A percentile compares a stretch with the other conserved stretches of the same genome.
Evolutionary conservation across 1,140 invertebrate genomes (phyloP).

Genomic region (Diprion similis): DNA sequence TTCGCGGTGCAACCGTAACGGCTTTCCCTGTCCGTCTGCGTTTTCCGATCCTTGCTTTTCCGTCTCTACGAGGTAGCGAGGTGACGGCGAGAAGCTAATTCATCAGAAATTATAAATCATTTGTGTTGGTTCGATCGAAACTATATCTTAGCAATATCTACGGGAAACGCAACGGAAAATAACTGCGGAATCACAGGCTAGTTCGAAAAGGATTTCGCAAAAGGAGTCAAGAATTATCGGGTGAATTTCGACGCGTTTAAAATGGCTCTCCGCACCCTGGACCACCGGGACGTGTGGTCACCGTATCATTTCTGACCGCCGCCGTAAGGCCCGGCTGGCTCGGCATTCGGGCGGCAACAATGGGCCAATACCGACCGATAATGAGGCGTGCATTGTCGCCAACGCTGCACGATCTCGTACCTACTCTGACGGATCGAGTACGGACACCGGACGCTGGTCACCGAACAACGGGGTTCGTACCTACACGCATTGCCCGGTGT

Average conservation of each 20-base stretch:
- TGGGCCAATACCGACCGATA: constrained; percentile 12
- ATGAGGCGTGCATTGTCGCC: constrained; percentile 10
- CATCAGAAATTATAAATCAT: constrained; percentile 45
- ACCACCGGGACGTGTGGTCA: not conserved
- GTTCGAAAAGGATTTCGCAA: no score
- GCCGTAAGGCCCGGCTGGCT: not conserved
- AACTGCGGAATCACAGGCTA: no score
- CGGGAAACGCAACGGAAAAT: not conserved
- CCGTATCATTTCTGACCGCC: constrained; percentile 13
- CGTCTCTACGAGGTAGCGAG: constrained; percentile 28
- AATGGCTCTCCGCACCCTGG: not conserved
- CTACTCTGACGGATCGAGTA: constrained; percentile 22
- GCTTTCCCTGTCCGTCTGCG: constrained; percentile 43
- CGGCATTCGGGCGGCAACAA: not conserved
- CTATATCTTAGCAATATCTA: no score
- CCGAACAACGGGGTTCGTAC: not conserved
- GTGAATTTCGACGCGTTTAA: not conserved
- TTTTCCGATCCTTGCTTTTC: constrained; percentile 56
- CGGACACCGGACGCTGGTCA: not conserved
- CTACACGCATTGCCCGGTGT: not conserved
- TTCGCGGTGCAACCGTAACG: constrained; percentile 29
- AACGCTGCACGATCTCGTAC: not conserved
- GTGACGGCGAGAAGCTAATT: not conserved
- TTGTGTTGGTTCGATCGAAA: constrained; percentile 47
- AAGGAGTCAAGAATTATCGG: not conserved